Base-by-base conservation (phyloP, 2,113 vertebrate genomes). In the Hypomesus transpacificus region DNA sequence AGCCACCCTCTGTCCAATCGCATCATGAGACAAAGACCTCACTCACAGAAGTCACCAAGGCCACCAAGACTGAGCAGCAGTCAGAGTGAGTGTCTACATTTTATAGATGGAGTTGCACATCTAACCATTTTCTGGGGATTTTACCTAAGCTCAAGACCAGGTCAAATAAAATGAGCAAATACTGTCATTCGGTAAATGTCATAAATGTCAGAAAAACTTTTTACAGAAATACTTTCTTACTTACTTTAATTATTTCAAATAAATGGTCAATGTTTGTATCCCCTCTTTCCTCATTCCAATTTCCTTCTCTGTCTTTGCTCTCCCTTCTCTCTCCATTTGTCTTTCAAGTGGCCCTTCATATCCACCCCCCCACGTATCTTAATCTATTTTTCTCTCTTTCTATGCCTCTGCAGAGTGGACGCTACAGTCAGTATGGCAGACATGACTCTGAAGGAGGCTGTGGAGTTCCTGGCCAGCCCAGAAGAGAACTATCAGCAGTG, bases 381-480 rank as follows among this genome's bases (percentile, higher is more conserved):
- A 5, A 18, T 0, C 13, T 11, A 69, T 52, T 13, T 22, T 34
- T 14, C 1, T 66, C 3, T 39, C 64, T 58, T 69, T 70, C 21
- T 5, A 69, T 92, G 91, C 74, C 89, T 92, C 17, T 50, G 75
- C 77, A 88, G 82, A 69, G 87, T 86, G 4, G 79, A 71, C 69
- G 88, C 85, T 1, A 86, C 84, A 0, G 81, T 84, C 20, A 82
- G 84, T 0, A 76, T 90, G 0, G 70, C 79, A 0, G 87, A 91
- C 1, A 76, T 97, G 82, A 95, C 92, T 73, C 88, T 98, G 1
- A 88, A 92, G 70, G 91, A 94, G 82, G 96, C 96, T 0, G 93
- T 98, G 54, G 89, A 91, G 13, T 88, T 89, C 59, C 89, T 98
- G 70, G 89, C 86, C 59, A 86, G 79, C 34, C 62, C 83, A 0